A percentile compares a stretch with the other conserved stretches of the same genome.
phyloP scores from a whole-genome alignment of 2,797 vertebrate species.

The Botia almorhae region DNA sequence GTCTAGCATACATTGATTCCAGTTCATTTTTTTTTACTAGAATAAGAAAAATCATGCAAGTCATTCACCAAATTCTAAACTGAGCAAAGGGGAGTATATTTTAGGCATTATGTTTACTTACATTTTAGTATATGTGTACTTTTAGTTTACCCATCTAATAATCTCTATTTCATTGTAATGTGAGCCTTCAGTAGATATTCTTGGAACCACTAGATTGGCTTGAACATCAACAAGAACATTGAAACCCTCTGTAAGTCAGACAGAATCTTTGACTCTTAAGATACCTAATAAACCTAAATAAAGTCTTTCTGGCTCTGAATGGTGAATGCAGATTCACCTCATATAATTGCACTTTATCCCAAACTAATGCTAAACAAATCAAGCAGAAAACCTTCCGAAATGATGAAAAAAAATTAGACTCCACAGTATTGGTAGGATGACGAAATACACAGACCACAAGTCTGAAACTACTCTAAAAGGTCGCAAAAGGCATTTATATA shows the following conservation, averaged over 20 bases:
- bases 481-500: slow-evolving; percentile 55
- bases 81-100: too few species aligned
- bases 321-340: slow-evolving; percentile 52
- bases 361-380: slow-evolving; percentile 49
- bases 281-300: background rate
- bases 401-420: slow-evolving; percentile 61
- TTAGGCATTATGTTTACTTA: too few species aligned
- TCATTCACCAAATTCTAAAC: too few species aligned
- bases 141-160: slow-evolving; percentile 54
- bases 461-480: background rate
- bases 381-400: slow-evolving; percentile 49
- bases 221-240: background rate
- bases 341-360: slow-evolving; percentile 55
- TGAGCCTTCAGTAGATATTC: slow-evolving; percentile 9
- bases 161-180: slow-evolving; percentile 51
- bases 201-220: background rate
- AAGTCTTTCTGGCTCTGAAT: slow-evolving; percentile 23
- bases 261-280: slow-evolving; percentile 12
- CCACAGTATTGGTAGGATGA: slow-evolving; percentile 65
- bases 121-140: too few species aligned
- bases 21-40: too few species aligned
- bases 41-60: too few species aligned
- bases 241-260: slow-evolving; percentile 2
- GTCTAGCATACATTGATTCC: too few species aligned
- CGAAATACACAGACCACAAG: slow-evolving; percentile 64